phyloP scores from a whole-genome alignment of 1,140 invertebrate species.

The Leptinotarsa undecemlineata region DNA sequence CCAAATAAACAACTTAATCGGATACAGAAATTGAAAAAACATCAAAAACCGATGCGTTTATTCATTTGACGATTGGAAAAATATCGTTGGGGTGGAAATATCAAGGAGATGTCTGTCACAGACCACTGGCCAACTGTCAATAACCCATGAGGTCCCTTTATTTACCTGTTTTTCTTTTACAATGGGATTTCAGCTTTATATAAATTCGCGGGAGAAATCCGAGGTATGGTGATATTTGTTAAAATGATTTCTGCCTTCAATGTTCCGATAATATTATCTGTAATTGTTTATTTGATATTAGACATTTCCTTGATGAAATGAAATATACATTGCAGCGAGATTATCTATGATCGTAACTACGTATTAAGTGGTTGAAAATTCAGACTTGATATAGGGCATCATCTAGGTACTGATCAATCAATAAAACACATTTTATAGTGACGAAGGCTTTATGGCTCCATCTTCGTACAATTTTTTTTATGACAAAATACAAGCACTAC shows the following conservation, averaged over 20 bases:
- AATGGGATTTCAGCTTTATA: conserved; percentile 1
- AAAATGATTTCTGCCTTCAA: too few species aligned
- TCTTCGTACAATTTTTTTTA: too few species aligned
- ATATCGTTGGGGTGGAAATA: conserved; percentile 27
- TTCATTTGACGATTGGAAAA: conserved; percentile 39
- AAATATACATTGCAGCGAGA: neutral
- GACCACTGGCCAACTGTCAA: conserved; percentile 40
- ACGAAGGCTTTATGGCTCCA: too few species aligned
- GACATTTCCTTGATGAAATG: neutral
- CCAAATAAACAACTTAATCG: conserved; percentile 43
- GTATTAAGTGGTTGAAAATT: too few species aligned
- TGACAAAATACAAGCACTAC: too few species aligned
- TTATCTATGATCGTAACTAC: too few species aligned
- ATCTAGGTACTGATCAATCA: too few species aligned
- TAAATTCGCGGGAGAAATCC: conserved; percentile 9
- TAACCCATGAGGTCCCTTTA: conserved; percentile 21
- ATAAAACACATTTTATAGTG: too few species aligned
- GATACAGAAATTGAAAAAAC: conserved; percentile 42
- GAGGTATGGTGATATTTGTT: neutral
- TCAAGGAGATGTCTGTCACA: conserved; percentile 36
- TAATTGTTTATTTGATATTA: too few species aligned
- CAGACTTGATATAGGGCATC: too few species aligned
- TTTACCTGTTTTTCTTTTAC: conserved; percentile 13
- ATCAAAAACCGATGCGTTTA: conserved; percentile 35
- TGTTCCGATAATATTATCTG: too few species aligned